A percentile compares a stretch with the other conserved stretches of the same genome.
Evolutionary conservation across 2,797 vertebrate species (phyloP).

Genomic region (Rhinichthys osculus): DNA sequence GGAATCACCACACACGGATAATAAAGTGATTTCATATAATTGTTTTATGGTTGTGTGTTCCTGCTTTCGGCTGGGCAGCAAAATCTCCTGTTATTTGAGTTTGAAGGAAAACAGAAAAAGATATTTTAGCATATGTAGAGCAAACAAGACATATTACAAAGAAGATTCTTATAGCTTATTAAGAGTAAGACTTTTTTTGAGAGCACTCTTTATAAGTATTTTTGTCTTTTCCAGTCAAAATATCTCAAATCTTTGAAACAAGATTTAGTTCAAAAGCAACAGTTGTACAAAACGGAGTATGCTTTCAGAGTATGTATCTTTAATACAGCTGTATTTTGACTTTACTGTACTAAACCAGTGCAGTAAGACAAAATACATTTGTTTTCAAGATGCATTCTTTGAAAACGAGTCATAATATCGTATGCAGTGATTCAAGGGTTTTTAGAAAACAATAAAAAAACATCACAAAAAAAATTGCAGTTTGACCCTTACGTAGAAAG

Average conservation of each 20-base stretch:
- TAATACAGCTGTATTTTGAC: not conserved
- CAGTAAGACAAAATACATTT: not conserved
- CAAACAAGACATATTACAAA: not conserved
- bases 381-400: not conserved
- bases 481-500: slow-evolving; percentile 36
- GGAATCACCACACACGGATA: slow-evolving; percentile 93
- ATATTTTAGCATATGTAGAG: not conserved
- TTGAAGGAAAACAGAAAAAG: not conserved
- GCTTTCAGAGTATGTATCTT: not conserved
- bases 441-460: not conserved
- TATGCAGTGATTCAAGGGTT: not conserved
- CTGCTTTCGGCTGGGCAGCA: slow-evolving; percentile 59
- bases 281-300: not conserved
- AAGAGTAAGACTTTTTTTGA: no score
- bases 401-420: not conserved
- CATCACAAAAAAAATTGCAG: not conserved
- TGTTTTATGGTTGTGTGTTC: slow-evolving; percentile 76
- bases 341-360: not conserved
- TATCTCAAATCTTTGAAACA: not conserved
- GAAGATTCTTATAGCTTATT: slow-evolving; percentile 34
- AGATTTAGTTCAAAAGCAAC: not conserved
- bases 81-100: not conserved
- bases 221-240: not conserved
- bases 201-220: not conserved
- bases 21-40: slow-evolving; percentile 90